phyloP scores from a whole-genome alignment of 2,888 invertebrate species.

The Ormyrus rosae region DNA sequence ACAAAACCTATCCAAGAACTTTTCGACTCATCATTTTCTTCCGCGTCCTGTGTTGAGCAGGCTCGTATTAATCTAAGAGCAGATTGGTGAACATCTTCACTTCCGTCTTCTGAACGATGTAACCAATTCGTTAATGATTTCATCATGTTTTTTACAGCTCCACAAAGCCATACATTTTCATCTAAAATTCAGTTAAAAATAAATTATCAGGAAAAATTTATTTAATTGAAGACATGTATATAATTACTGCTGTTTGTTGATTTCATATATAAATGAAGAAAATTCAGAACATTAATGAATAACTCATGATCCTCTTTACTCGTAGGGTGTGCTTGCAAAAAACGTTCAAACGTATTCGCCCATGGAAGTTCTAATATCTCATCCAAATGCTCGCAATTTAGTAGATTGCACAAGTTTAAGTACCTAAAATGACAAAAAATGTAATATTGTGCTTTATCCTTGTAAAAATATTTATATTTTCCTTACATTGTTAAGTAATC shows the following conservation, averaged over 20 bases:
- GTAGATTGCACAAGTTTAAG: slow-evolving; percentile 73
- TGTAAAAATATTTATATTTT: slow-evolving; percentile 3
- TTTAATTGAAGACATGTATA: background rate
- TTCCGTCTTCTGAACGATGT: slow-evolving; percentile 64
- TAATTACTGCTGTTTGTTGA: slow-evolving; percentile 63
- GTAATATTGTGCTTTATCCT: background rate
- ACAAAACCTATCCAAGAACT: slow-evolving; percentile 76
- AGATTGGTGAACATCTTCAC: slow-evolving; percentile 70
- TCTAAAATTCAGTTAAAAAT: slow-evolving; percentile 43
- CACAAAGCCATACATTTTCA: slow-evolving; percentile 64
- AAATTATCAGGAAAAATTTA: too few species aligned
- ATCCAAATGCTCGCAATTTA: slow-evolving; percentile 67
- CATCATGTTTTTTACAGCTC: slow-evolving; percentile 68
- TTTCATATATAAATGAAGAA: slow-evolving; percentile 71
- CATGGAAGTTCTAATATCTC: slow-evolving; percentile 79
- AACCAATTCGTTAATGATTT: slow-evolving; percentile 68
- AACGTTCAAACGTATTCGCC: slow-evolving; percentile 80
- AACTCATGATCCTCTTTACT: slow-evolving; percentile 81
- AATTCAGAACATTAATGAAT: slow-evolving; percentile 77
- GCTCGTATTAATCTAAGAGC: slow-evolving; percentile 68
- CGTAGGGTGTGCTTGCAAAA: slow-evolving; percentile 81
- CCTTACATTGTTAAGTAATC: slow-evolving; percentile 79
- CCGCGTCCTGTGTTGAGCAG: slow-evolving; percentile 62
- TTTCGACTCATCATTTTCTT: slow-evolving; percentile 59
- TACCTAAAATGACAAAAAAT: slow-evolving; percentile 72